Evolutionary conservation across 2,113 vertebrate species (phyloP), one percentile per base, ranked within the genome.

Genomic region (Neogobius melanostomus): DNA sequence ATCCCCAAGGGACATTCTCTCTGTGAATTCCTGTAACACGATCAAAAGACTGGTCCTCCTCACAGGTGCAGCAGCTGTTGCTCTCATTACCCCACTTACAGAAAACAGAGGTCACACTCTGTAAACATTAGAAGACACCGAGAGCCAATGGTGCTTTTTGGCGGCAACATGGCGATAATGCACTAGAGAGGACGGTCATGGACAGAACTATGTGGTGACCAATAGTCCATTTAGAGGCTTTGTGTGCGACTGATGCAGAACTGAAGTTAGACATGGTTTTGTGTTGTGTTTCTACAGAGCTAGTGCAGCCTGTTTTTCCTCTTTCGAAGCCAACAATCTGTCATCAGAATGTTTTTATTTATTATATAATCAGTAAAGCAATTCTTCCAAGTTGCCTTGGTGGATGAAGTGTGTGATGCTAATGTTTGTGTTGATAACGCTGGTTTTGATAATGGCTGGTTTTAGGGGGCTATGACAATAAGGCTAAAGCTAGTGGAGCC

Each of bases 401-500:
- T 47, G 7, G 6, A 11, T 44, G 59, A 42, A 61, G 44, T 61
- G n/a, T 45, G 44, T n/a, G 14, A 61, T 60, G 45, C 15, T 47
- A 62, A 74, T 51, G 68, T 62, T 45, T 28, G 15, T 70, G 59
- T 42, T n/a, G 15, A n/a, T 75, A 75, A 60, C 36, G 66, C 11
- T 6, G 42, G 44, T 59, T 54, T 64, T 69, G 72, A 28, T 72
- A 68, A 64, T 47, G 61, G 71, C 47, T 46, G 64, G 44, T 49
- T 69, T 50, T 64, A 64, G 45, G 63, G 50, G 60, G 61, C 44
- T 61, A 42, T 66, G 66, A n/a, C 52, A 67, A 76, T 54, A 76
- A 66, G 70, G 69, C 36, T 16, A 61, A 46, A 43, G 65, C 59
- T 71, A 66, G 53, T 15, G 64, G 57, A 76, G 72, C 85, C 80